phyloP scores from a whole-genome alignment of 1,140 invertebrate species.

The Rhagoletis zephyria region DNA sequence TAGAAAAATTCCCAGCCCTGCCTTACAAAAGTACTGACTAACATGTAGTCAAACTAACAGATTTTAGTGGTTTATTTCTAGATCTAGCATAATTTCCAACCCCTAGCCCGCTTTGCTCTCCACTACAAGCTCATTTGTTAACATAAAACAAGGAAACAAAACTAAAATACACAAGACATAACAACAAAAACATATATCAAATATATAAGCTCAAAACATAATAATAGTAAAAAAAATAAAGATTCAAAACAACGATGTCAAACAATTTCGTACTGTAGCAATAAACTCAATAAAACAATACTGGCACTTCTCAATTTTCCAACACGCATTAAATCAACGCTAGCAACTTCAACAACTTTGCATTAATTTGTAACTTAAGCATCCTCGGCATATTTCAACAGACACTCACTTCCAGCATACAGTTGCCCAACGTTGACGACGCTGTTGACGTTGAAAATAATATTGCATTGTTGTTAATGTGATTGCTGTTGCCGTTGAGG shows the following conservation, averaged over 20 bases:
- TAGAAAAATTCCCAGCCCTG: no score
- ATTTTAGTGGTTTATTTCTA: no score
- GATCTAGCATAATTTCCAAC: no score
- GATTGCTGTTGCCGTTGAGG: slow-evolving; percentile 1
- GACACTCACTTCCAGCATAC: slow-evolving; percentile 70
- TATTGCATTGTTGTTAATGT: slow-evolving; percentile 35
- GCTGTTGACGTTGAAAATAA: slow-evolving; percentile 12
- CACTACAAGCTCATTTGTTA: background rate
- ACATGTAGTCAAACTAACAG: no score
- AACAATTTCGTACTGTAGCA: background rate
- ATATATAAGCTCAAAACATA: no score
- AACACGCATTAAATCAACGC: background rate
- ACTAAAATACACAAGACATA: background rate
- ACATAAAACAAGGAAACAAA: slow-evolving; percentile 37
- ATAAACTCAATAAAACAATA: slow-evolving; percentile 39
- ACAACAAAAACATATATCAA: background rate
- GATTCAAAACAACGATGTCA: background rate
- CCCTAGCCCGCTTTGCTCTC: no score
- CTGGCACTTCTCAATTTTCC: background rate
- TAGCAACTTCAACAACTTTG: slow-evolving; percentile 3
- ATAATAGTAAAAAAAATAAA: background rate
- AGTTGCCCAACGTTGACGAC: slow-evolving; percentile 56
- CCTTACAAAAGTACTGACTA: no score
- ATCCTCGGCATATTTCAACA: slow-evolving; percentile 4
- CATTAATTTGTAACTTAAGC: slow-evolving; percentile 54